phyloP scores from a whole-genome alignment of 2,888 invertebrate genomes.

The Pasiphila rectangulata region DNA sequence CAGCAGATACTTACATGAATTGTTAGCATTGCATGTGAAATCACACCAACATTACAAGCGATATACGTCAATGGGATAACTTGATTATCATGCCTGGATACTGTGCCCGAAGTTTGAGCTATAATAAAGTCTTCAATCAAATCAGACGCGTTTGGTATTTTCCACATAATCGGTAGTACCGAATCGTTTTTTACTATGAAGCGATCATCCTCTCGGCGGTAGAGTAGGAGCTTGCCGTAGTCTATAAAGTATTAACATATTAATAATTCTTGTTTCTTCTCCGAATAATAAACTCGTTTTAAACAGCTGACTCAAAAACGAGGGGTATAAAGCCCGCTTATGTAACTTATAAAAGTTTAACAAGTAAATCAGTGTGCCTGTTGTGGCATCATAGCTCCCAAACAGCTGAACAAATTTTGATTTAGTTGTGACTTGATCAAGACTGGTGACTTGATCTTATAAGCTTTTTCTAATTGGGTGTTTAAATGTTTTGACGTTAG shows the following conservation, averaged over 20 bases:
- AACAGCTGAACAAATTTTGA: no score
- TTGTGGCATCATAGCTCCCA: no score
- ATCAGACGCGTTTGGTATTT: constrained; percentile 63
- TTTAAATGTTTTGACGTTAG: no score
- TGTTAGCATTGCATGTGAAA: constrained; percentile 56
- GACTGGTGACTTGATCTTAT: no score
- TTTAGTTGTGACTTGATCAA: no score
- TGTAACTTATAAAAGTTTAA: no score
- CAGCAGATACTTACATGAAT: constrained; percentile 66
- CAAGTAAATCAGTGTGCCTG: no score
- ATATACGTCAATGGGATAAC: constrained; percentile 74
- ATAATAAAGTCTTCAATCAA: constrained; percentile 72
- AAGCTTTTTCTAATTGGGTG: no score
- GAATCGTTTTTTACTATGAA: constrained; percentile 80
- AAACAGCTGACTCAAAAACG: no score
- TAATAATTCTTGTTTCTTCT: not conserved
- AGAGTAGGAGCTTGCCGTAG: constrained; percentile 79
- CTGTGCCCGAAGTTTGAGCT: constrained; percentile 60
- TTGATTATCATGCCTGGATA: constrained; percentile 66
- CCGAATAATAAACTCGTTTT: no score
- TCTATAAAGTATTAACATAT: constrained; percentile 41
- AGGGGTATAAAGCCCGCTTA: no score
- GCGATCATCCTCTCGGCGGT: constrained; percentile 69
- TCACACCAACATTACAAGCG: constrained; percentile 66
- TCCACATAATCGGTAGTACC: constrained; percentile 79